phyloP scores from a whole-genome alignment of 2,797 vertebrate genomes.

The Avahi laniger region DNA sequence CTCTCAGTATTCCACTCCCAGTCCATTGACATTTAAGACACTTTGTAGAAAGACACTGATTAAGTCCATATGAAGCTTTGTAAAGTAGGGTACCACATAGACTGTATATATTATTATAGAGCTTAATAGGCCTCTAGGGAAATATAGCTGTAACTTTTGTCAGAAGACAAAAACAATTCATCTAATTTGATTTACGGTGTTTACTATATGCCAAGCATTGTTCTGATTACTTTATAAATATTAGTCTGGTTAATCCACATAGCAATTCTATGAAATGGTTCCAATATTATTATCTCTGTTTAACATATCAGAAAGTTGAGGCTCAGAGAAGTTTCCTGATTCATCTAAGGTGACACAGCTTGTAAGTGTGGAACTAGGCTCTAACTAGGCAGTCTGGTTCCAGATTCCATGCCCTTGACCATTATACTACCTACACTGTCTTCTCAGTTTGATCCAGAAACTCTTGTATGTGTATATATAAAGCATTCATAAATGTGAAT shows the following conservation, averaged over 20 bases:
- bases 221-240: background rate
- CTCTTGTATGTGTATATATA: background rate
- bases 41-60: background rate
- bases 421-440: background rate
- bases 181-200: background rate
- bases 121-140: background rate
- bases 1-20: background rate
- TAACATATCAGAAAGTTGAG: slow-evolving; percentile 9
- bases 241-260: background rate
- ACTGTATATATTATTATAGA: background rate
- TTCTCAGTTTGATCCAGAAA: background rate
- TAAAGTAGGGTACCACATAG: background rate
- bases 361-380: background rate
- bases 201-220: background rate
- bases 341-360: background rate
- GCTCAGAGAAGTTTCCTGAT: background rate
- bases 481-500: background rate
- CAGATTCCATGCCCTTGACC: background rate
- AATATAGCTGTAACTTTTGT: background rate
- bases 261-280: background rate
- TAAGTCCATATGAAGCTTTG: background rate
- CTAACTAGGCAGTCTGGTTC: background rate
- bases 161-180: background rate
- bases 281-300: background rate
- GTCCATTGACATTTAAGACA: background rate